Evolutionary conservation across 53 echinoderm and acorn worm species (phyloP), one percentile per base, ranked within the genome.

Genomic region (Holothuria leucospilota): DNA sequence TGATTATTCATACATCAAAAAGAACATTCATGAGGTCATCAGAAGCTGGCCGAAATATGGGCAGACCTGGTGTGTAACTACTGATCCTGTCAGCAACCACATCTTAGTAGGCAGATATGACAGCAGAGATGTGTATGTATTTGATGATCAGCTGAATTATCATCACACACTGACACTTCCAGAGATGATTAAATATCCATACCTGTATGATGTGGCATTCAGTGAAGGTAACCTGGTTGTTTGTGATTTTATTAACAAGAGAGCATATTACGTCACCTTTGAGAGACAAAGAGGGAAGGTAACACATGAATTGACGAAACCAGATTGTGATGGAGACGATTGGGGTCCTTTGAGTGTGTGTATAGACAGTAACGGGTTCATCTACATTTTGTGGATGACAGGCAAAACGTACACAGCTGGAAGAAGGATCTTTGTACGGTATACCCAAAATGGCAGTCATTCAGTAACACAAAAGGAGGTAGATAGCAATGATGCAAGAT

Each of bases 381-480:
- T 78, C 5, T 78, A 78, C 78, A 59, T 78, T 28, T 29, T 78
- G 51, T 78, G 59, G 78, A 14, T 5, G 41, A 53, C 8, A 53
- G 20, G 26, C 59, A 0, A 15, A 0, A 18, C 1, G 8, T 70
- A n/a, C 25, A 52, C 13, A 40, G 26, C 24, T 13, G 13, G 11
- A 15, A 42, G 27, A 49, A 20, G 78, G 11, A 4, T 78, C 25
- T 7, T 78, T 13, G 6, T 53, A 25, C 78, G 59, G 59, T 78
- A 78, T 51, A 78, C 25, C 29, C 78, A 78, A 53, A 59, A 78
- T 78, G 78, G 78, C 25, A 51, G 34, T 16, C 58, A 21, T 28
- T 23, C 51, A 26, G 29, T 78, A 25, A 24, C 53, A 29, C 49
- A 16, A 26, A 78, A 29, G 13, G 18, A 38, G 42, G 23, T 71